phyloP scores from a whole-genome alignment of 2,797 vertebrate species.

The Agapornis canus region DNA sequence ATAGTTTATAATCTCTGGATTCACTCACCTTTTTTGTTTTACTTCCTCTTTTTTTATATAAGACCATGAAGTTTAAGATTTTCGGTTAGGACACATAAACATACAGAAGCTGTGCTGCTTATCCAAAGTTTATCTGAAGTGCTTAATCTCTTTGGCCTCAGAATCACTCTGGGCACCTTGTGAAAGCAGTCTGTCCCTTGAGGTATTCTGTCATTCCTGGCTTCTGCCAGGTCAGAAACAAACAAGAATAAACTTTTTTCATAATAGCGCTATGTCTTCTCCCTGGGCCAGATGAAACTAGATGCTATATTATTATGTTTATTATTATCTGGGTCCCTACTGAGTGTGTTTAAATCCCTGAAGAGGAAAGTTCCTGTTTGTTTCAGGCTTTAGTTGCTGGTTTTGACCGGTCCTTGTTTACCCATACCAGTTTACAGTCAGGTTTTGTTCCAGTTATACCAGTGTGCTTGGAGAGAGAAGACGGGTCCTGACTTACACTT shows the following conservation, averaged over 20 bases:
- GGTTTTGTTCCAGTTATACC: constrained; percentile 34
- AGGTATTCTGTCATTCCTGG: constrained; percentile 45
- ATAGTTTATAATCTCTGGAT: neutral
- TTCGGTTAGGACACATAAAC: neutral
- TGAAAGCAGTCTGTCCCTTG: constrained; percentile 31
- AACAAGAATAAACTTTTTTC: neutral
- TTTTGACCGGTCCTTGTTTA: constrained; percentile 29
- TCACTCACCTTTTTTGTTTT: neutral
- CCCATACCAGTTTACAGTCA: neutral
- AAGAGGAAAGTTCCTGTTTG: constrained; percentile 36
- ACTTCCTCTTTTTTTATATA: rapidly evolving
- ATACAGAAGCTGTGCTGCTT: constrained; percentile 37
- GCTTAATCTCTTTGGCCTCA: constrained; percentile 60
- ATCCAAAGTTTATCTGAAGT: constrained; percentile 50
- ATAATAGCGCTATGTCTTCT: neutral
- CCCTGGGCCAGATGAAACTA: constrained; percentile 11
- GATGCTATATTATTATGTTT: constrained; percentile 9
- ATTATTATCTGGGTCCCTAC: constrained; percentile 9
- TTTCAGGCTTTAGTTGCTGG: constrained; percentile 31
- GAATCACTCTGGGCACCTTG: constrained; percentile 11
- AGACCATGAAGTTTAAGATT: neutral
- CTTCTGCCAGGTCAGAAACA: constrained; percentile 38
- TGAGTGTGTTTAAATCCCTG: constrained; percentile 1
- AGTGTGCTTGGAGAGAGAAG: neutral
- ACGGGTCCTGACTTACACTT: neutral